Conservation (phyloP, 2,797 vertebrate genomes). For the Vespertilio murinus region DNA sequence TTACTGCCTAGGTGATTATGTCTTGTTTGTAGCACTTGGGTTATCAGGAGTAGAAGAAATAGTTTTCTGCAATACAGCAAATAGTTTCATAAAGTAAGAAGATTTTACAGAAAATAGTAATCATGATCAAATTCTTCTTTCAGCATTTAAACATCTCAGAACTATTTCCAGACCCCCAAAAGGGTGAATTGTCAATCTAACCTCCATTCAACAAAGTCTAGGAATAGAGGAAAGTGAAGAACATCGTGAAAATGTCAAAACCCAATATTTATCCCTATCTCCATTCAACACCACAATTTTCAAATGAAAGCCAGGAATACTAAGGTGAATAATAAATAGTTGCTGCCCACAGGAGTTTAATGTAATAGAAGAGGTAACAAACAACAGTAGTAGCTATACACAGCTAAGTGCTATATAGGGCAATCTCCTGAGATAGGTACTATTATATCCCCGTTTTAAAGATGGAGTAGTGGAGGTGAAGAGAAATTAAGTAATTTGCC, state of each 20-base stretch:
- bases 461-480: background rate
- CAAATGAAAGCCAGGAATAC: background rate
- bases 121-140: background rate
- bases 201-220: background rate
- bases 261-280: background rate
- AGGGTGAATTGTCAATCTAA: background rate
- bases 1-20: background rate
- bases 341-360: background rate
- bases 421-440: background rate
- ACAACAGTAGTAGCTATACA: background rate
- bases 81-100: background rate
- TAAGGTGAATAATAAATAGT: background rate
- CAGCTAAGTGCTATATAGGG: too few species aligned
- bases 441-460: background rate
- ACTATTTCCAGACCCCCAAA: background rate
- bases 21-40: background rate
- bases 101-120: background rate
- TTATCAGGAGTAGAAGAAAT: constrained; percentile 18
- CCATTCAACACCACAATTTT: background rate
- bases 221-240: background rate
- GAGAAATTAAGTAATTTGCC: background rate
- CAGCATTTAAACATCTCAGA: background rate
- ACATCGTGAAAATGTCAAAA: background rate
- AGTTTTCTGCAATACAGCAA: background rate
- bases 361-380: background rate